Evolutionary conservation across 2,113 vertebrate species (phyloP).

Genomic region (Agapornis roseicollis): DNA sequence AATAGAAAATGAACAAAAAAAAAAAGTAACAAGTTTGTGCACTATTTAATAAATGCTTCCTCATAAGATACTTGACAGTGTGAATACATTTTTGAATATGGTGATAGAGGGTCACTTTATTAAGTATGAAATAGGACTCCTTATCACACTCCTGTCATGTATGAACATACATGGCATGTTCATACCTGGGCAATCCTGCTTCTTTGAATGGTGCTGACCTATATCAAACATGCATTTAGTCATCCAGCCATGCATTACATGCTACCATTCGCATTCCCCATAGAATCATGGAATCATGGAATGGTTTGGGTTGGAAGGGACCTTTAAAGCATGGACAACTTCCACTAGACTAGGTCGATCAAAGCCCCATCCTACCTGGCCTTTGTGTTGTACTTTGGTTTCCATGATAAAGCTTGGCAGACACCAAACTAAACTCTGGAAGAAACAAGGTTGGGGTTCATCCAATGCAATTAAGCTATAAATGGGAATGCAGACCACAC

Average conservation of each 20-base stretch:
- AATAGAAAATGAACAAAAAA: not conserved
- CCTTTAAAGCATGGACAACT: not conserved
- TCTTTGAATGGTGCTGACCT: not conserved
- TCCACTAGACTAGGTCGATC: not conserved
- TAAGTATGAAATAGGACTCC: conserved; percentile 1
- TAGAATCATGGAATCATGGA: not conserved
- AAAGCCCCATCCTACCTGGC: not conserved
- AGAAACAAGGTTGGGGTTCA: not conserved
- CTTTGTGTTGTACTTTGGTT: not conserved
- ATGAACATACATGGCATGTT: not conserved
- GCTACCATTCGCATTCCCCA: not conserved
- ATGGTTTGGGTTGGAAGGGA: not conserved
- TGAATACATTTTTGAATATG: not conserved
- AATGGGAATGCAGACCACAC: not conserved
- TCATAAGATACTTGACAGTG: not conserved
- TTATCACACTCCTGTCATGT: not conserved
- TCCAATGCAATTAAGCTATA: not conserved
- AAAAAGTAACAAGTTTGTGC: not conserved
- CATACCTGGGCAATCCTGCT: not conserved
- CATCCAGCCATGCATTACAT: not conserved
- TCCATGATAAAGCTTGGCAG: rapidly evolving
- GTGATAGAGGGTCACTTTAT: not conserved
- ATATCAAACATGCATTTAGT: not conserved
- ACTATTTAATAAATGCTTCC: not conserved
- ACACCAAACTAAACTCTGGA: not conserved